Evolutionary conservation across 1,140 invertebrate genomes (phyloP).

Genomic region (Eueides isabella): DNA sequence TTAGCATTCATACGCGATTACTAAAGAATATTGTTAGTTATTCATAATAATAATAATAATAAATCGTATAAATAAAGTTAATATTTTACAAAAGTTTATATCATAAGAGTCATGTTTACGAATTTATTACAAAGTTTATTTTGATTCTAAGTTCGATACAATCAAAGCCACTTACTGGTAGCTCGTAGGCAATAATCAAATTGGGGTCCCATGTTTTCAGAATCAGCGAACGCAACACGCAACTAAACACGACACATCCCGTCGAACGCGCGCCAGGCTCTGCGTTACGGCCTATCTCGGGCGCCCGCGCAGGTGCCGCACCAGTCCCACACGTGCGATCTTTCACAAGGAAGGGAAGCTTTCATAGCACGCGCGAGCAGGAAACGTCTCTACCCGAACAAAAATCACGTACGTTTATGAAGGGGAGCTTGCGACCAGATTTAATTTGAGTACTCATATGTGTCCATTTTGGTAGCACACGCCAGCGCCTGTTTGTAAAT

Average conservation of each 20-base stretch:
- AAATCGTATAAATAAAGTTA: too few species aligned
- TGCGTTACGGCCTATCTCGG: slow-evolving; percentile 50
- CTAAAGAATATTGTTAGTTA: too few species aligned
- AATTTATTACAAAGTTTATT: too few species aligned
- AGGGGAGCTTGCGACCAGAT: slow-evolving; percentile 59
- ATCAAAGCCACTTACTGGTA: slow-evolving; percentile 63
- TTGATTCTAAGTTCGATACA: neutral
- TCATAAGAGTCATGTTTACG: too few species aligned
- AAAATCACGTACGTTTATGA: slow-evolving; percentile 50
- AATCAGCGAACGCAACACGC: slow-evolving; percentile 29
- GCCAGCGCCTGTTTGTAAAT: slow-evolving; percentile 77
- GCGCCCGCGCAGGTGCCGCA: slow-evolving; percentile 65
- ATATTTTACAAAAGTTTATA: too few species aligned
- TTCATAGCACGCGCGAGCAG: slow-evolving; percentile 73
- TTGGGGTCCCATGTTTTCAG: slow-evolving; percentile 70
- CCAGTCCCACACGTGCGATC: slow-evolving; percentile 73
- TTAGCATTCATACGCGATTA: too few species aligned
- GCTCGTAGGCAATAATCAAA: slow-evolving; percentile 76
- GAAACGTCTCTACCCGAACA: slow-evolving; percentile 52
- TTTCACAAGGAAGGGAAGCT: slow-evolving; percentile 69
- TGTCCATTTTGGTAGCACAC: slow-evolving; percentile 63
- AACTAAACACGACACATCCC: slow-evolving; percentile 75
- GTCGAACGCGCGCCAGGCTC: slow-evolving; percentile 65
- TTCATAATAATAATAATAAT: too few species aligned
- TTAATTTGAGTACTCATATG: slow-evolving; percentile 64